A percentile compares a stretch with the other conserved stretches of the same genome.
phyloP scores from a whole-genome alignment of 1,140 invertebrate genomes.

The Lutraria rhynchaena region DNA sequence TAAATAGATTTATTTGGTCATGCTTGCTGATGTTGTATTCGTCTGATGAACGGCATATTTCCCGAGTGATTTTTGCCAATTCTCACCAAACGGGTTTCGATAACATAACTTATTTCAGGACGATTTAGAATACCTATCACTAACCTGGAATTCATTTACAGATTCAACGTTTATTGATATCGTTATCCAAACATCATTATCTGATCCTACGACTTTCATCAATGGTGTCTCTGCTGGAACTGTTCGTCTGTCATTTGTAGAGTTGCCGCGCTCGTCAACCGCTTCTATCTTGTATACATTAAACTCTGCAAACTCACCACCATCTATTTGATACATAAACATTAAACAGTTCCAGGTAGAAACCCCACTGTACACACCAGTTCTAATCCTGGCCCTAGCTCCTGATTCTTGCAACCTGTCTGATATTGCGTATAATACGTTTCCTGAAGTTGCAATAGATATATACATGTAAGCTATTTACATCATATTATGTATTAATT shows the following conservation, averaged over 20 bases:
- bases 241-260: no score
- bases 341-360: conserved; percentile 9
- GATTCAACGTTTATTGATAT: neutral
- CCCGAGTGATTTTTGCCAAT: no score
- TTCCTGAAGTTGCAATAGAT: conserved; percentile 28
- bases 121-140: no score
- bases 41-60: no score
- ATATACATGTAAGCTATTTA: no score
- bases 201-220: conserved; percentile 6
- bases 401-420: conserved; percentile 22
- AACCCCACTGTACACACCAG: neutral
- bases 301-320: conserved; percentile 27
- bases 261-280: neutral
- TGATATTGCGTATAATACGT: conserved; percentile 40
- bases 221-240: neutral
- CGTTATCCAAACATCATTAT: neutral
- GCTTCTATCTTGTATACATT: conserved; percentile 9
- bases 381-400: conserved; percentile 6
- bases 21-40: no score
- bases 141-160: conserved; percentile 17
- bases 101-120: no score
- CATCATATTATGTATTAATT: no score
- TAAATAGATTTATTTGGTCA: no score
- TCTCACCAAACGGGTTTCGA: no score
- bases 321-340: conserved; percentile 48